Percentiles rank a stretch among this genome's conserved stretches.
Conservation (phyloP, 2,888 invertebrate genomes). For the Tipula unca region DNA sequence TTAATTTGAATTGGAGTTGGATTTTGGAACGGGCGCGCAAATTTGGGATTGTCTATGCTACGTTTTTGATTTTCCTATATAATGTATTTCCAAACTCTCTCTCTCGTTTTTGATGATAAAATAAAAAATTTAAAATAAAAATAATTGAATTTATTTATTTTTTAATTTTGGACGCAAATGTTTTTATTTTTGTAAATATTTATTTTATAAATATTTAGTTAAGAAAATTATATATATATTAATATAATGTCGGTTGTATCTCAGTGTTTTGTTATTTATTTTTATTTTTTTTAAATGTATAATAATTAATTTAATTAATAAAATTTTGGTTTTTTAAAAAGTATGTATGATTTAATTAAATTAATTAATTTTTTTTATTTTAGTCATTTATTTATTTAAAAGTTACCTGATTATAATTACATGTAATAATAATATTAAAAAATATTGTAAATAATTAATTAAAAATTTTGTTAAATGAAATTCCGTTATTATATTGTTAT, state of each 20-base stretch:
- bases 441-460: neutral
- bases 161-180: neutral
- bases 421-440: constrained; percentile 14
- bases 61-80: neutral
- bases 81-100: neutral
- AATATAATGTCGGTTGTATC: neutral
- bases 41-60: neutral
- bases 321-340: neutral
- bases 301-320: constrained; percentile 4
- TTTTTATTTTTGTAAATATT: neutral
- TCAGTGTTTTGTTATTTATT: neutral
- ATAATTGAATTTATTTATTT: neutral
- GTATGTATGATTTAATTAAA: neutral
- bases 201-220: neutral
- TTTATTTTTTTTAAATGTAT: neutral
- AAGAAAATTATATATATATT: neutral
- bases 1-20: neutral
- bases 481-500: neutral
- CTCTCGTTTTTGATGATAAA: neutral
- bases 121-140: neutral
- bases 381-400: neutral
- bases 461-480: constrained; percentile 8
- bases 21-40: neutral
- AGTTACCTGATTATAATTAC: constrained; percentile 14
- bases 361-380: neutral